Evolutionary conservation across 1,140 invertebrate species (phyloP).

Genomic region (Whitmania pigra): DNA sequence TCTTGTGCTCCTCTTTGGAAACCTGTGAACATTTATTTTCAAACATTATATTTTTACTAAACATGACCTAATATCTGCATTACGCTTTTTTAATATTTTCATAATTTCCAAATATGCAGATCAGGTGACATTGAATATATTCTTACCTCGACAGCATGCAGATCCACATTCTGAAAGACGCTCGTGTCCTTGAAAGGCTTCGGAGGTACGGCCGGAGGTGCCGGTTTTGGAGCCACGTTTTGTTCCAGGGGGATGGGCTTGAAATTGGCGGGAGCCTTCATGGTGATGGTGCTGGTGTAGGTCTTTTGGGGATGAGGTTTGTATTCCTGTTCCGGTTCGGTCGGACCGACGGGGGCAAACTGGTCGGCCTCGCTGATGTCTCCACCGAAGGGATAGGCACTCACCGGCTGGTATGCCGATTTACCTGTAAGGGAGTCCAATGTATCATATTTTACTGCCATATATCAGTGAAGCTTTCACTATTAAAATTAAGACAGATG

Average conservation of each 20-base stretch:
- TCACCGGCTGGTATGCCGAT: background rate
- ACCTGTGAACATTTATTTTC: slow-evolving; percentile 29
- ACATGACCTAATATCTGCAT: no score
- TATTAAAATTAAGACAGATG: no score
- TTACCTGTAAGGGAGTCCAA: background rate
- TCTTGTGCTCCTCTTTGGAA: slow-evolving; percentile 39
- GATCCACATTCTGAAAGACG: slow-evolving; percentile 37
- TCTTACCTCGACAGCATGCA: slow-evolving; percentile 38
- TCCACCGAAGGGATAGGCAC: slow-evolving; percentile 22
- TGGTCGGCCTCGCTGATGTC: slow-evolving; percentile 11
- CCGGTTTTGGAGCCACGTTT: slow-evolving; percentile 19
- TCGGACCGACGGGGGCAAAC: background rate
- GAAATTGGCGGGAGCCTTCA: slow-evolving; percentile 19
- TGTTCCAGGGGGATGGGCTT: slow-evolving; percentile 20
- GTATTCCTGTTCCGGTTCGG: slow-evolving; percentile 23
- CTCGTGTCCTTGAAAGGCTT: slow-evolving; percentile 24
- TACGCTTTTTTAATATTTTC: no score
- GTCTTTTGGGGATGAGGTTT: slow-evolving; percentile 22
- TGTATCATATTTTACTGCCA: no score
- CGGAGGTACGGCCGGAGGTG: slow-evolving; percentile 20
- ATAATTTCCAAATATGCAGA: no score
- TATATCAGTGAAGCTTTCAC: no score
- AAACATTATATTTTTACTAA: background rate
- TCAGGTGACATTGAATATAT: background rate
- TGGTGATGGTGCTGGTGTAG: slow-evolving; percentile 22